A percentile compares a stretch with the other conserved stretches of the same genome.
phyloP scores from a whole-genome alignment of 1,140 invertebrate species.

The Protaetia brevitarsis region DNA sequence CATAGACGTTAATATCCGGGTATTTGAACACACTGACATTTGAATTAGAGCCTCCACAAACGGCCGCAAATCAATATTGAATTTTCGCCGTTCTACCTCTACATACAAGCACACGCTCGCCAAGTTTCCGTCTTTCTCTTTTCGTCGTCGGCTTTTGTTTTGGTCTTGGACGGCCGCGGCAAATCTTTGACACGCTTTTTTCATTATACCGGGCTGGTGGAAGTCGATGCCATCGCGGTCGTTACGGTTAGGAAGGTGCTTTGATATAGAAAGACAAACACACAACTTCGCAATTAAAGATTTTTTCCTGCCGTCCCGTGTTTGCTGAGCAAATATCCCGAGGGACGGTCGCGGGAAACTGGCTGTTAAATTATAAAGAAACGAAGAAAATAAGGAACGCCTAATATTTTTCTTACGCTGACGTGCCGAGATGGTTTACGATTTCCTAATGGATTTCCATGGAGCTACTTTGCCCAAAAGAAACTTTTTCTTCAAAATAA shows the following conservation, averaged over 20 bases:
- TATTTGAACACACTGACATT: constrained; percentile 11
- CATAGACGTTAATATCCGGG: constrained; percentile 15
- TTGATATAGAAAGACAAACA: constrained; percentile 14
- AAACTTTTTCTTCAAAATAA: no score
- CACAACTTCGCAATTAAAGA: constrained; percentile 14
- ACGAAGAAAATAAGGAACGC: background rate
- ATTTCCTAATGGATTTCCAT: no score
- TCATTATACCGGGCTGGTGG: background rate
- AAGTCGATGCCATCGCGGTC: background rate
- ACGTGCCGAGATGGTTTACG: no score
- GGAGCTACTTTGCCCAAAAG: no score
- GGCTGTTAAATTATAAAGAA: background rate
- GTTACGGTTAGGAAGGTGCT: background rate
- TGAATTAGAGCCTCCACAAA: background rate
- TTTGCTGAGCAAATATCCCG: constrained; percentile 3
- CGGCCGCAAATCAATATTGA: constrained; percentile 13
- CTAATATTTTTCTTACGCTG: background rate
- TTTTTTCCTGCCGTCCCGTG: constrained; percentile 2
- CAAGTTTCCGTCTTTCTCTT: background rate
- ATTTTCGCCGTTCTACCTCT: background rate
- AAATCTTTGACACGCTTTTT: background rate
- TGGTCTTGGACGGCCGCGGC: background rate
- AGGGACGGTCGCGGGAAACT: background rate
- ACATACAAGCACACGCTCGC: no score
- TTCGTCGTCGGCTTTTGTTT: background rate